phyloP scores from a whole-genome alignment of 2,113 vertebrate genomes.

The Colinus virginianus region DNA sequence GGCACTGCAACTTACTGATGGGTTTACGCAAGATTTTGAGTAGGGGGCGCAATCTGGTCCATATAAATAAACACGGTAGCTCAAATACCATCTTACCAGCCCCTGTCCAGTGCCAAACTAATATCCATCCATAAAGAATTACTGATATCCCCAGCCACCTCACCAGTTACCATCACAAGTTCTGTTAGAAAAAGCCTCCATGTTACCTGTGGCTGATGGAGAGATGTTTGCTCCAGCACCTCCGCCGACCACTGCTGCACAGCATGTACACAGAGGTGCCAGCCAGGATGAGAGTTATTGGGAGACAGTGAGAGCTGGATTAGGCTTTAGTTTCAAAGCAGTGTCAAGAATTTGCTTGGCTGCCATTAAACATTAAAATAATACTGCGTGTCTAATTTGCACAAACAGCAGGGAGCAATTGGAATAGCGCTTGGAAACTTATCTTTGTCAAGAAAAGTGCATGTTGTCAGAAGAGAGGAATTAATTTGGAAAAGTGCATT shows the following conservation, averaged over 20 bases:
- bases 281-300: neutral
- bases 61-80: neutral
- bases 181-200: neutral
- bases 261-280: neutral
- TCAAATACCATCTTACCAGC: neutral
- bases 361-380: slow-evolving; percentile 11
- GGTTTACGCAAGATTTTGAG: neutral
- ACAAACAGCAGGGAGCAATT: neutral
- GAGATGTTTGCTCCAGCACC: neutral
- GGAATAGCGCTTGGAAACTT: neutral
- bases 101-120: neutral
- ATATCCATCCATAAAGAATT: neutral
- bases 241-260: rapidly evolving
- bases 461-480: neutral
- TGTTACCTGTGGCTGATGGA: neutral
- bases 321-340: neutral
- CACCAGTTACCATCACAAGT: neutral
- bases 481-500: slow-evolving; percentile 2
- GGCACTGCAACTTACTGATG: neutral
- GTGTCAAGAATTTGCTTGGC: neutral
- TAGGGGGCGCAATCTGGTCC: neutral
- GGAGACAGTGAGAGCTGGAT: neutral
- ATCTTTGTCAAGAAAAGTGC: neutral
- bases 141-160: neutral
- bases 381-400: neutral